A percentile compares a stretch with the other conserved stretches of the same genome.
Evolutionary conservation across 2,888 invertebrate genomes (phyloP).

Genomic region (Criorhina ranunculi): DNA sequence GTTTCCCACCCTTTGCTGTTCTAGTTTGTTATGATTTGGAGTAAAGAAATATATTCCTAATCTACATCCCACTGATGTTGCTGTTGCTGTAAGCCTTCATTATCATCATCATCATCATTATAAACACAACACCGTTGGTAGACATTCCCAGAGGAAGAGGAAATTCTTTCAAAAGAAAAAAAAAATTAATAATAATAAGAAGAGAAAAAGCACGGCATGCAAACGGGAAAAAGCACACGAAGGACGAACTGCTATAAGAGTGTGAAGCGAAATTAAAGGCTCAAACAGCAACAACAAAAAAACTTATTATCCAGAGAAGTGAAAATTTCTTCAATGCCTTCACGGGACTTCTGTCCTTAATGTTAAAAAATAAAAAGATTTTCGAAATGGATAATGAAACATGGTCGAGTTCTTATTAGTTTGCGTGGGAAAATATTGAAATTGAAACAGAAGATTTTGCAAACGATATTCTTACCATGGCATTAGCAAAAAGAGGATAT

Average conservation of each 20-base stretch:
- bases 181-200: slow-evolving; percentile 67
- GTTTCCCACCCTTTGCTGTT: slow-evolving; percentile 33
- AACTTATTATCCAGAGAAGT: slow-evolving; percentile 36
- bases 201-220: slow-evolving; percentile 59
- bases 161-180: slow-evolving; percentile 57
- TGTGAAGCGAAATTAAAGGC: slow-evolving; percentile 58
- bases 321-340: slow-evolving; percentile 28
- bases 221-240: slow-evolving; percentile 51
- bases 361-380: not conserved
- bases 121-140: slow-evolving; percentile 26
- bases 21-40: slow-evolving; percentile 65
- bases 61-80: slow-evolving; percentile 52
- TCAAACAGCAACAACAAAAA: slow-evolving; percentile 24
- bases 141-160: slow-evolving; percentile 57
- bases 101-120: slow-evolving; percentile 38
- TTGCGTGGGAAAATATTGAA: not conserved
- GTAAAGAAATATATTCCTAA: slow-evolving; percentile 37
- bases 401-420: not conserved
- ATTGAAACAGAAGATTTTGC: no score
- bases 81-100: slow-evolving; percentile 30
- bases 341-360: slow-evolving; percentile 57
- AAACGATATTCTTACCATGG: no score
- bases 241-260: slow-evolving; percentile 42
- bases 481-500: no score
- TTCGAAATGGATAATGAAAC: not conserved